Base-by-base conservation (phyloP, 2,888 invertebrate genomes). In the Agriopis leucophaearia region DNA sequence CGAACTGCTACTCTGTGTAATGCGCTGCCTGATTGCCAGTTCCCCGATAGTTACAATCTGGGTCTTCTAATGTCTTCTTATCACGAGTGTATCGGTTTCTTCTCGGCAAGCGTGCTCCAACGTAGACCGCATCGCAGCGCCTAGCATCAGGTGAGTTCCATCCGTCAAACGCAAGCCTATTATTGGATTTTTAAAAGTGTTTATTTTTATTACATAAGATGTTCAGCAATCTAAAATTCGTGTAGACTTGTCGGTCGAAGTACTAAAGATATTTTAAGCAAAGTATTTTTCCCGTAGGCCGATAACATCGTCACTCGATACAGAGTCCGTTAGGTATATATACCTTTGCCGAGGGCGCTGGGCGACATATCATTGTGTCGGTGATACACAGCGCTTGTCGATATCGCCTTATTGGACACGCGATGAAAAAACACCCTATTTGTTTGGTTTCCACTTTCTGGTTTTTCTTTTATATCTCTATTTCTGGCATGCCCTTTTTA, bases 391-490 rank as follows among this genome's bases (percentile, higher is more conserved):
- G 36, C 52, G 64, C 56, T 56, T 64, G 56, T 69, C 68, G 60
- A 47, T 69, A 50, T 57, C n/a, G 51, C 60, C 64, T 60, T 69
- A 64, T 69, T 68, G 64, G 51, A 69, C 56, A 45, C 60, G 45
- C 64, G 60, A 60, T 69, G 68, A 64, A 64, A 63, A 68, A 68
- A 68, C 59, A 56, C 64, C 59, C 63, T 15, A 68, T 68, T 56
- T 59, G 63, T 55, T 62, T 38, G 52, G 18, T 36, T 27, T 63
- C 13, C 54, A 59, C 52, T 67, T 57, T 57, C 54, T 60, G 56
- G 44, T 40, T 48, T 66, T 63, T 48, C 63, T 8, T 62, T 55
- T 68, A 40, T 62, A 58, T 58, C 51, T 68, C 59, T 67, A 58
- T 67, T 57, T 64, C 44, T 58, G 56, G 50, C 40, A 44, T 50